Evolutionary conservation across 2,113 vertebrate genomes (phyloP), one percentile per base, ranked within the genome.

Genomic region (Oryzias javanicus): DNA sequence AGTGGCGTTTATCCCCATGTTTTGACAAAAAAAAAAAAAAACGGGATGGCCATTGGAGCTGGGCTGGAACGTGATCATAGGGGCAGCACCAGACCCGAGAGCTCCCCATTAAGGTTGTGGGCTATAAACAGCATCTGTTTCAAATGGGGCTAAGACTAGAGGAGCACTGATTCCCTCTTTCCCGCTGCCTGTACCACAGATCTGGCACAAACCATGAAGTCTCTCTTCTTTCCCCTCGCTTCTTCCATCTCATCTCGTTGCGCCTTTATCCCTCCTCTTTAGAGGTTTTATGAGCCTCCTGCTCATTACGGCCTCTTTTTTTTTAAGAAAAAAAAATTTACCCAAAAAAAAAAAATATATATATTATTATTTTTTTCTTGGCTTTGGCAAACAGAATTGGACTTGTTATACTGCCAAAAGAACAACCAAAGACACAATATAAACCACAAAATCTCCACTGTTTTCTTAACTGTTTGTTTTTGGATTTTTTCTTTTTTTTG

Each of bases 121-220:
- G 86, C 84, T 88, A 89, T 84, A 86, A 88, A 85, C 83, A 85
- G 89, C 88, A 91, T 91, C 86, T 90, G 89, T 88, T 89, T 89
- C 82, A 86, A 86, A 87, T 84, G 81, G 86, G 80, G 78, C 77
- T 82, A 79, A 79, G 73, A 82, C 67, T 75, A 74, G 78, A 74
- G 70, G 79, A 81, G 79, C 68, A 64, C 72, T 76, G 73, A 61
- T 66, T 82, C 80, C 68, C 74, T 81, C 65, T 81, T 58, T 83
- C 84, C 61, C 77, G 79, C 62, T 80, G 80, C 68, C 80, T 81
- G 79, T 55, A 69, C 70, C 77, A 75, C 69, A 83, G 69, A 85
- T 78, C 83, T 86, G 83, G 79, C 83, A 84, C 78, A 59, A 81
- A 80, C 79, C 47, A 76, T 77, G 67, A 75, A 80, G 70, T 79